Conservation (phyloP, 2,113 vertebrate genomes). For the Chionomys nivalis region DNA sequence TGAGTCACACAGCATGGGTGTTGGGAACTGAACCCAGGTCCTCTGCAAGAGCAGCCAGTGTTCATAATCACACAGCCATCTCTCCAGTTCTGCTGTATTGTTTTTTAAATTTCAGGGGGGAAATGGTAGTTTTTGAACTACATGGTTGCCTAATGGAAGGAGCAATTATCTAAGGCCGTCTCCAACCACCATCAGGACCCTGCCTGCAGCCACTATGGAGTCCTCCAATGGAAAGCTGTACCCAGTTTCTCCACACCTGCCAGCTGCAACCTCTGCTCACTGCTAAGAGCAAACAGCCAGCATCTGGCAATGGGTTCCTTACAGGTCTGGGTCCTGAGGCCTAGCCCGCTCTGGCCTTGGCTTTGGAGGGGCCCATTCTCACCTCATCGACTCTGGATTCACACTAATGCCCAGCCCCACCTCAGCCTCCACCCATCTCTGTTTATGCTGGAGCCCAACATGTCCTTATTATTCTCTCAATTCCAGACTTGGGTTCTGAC, state of each 20-base stretch:
- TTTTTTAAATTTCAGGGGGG: background rate
- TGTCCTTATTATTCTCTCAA: background rate
- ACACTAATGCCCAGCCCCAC: background rate
- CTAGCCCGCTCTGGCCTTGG: background rate
- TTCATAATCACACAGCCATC: background rate
- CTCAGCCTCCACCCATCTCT: background rate
- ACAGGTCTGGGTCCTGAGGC: background rate
- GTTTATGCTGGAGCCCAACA: background rate
- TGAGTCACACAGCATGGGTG: background rate
- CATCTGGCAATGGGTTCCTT: background rate
- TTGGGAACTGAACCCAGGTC: background rate
- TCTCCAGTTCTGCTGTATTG: background rate
- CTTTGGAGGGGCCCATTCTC: background rate
- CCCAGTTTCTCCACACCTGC: background rate
- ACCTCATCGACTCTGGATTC: background rate
- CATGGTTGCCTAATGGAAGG: background rate
- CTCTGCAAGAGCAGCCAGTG: background rate
- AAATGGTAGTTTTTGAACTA: background rate
- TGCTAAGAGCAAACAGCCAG: background rate
- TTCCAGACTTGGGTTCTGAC: background rate
- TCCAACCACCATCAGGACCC: background rate
- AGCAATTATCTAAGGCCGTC: background rate
- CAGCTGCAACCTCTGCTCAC: background rate
- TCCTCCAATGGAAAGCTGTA: background rate
- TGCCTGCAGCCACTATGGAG: background rate